These are phyloP conservation scores for Phortica variegata DNA, from an alignment of 1,140 invertebrate genomes.

Conservation along the genomic window DNA sequence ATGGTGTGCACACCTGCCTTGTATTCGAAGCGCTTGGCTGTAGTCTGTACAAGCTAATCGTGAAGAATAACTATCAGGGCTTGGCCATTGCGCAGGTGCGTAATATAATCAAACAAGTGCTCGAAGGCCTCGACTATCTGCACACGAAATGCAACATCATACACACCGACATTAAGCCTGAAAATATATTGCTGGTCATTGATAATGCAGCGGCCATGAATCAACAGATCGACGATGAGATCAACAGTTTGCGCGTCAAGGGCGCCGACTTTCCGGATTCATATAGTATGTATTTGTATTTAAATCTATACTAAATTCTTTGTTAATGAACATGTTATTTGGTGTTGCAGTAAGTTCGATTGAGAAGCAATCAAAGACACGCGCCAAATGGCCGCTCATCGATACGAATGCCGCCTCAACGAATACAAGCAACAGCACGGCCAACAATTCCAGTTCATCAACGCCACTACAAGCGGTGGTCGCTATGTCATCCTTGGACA, in stretches of 20 bases:
- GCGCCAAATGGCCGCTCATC: slow-evolving; percentile 51
- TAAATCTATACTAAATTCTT: neutral
- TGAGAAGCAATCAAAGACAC: slow-evolving; percentile 52
- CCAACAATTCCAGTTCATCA: slow-evolving; percentile 48
- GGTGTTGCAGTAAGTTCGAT: slow-evolving; percentile 46
- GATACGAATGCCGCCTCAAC: slow-evolving; percentile 43
- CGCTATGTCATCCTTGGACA: slow-evolving; percentile 42
- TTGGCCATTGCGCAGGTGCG: slow-evolving; percentile 93
- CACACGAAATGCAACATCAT: slow-evolving; percentile 98
- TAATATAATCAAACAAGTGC: slow-evolving; percentile 89
- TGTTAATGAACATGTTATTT: slow-evolving; percentile 2
- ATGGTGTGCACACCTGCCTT: slow-evolving; percentile 95
- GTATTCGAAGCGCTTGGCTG: slow-evolving; percentile 98
- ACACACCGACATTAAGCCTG: slow-evolving; percentile 99
- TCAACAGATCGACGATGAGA: slow-evolving; percentile 87
- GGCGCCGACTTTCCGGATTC: slow-evolving; percentile 58
- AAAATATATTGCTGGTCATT: slow-evolving; percentile 93
- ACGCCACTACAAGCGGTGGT: slow-evolving; percentile 44
- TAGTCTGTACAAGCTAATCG: slow-evolving; percentile 96
- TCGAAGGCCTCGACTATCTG: slow-evolving; percentile 95
- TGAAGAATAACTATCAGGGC: slow-evolving; percentile 96
- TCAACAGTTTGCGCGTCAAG: slow-evolving; percentile 72
- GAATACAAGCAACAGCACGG: slow-evolving; percentile 49
- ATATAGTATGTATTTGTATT: slow-evolving; percentile 38
- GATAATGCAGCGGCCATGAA: slow-evolving; percentile 80